phyloP scores from a whole-genome alignment of 2,113 vertebrate species.

The Onychostoma macrolepis region DNA sequence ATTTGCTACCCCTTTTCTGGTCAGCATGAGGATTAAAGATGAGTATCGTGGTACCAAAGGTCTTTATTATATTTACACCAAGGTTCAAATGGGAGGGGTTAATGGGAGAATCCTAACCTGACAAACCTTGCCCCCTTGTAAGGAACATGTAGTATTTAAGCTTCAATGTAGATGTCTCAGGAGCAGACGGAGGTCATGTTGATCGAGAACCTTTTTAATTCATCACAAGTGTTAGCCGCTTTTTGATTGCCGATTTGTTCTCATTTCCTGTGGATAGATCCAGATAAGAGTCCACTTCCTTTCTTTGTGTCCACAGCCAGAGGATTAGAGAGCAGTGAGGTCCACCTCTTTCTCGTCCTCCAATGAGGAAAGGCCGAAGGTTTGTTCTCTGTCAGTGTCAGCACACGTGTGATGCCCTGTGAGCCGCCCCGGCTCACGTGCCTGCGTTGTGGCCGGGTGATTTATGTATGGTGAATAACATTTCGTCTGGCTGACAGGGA shows the following conservation, averaged over 20 bases:
- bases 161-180: not conserved
- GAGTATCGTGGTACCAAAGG: not conserved
- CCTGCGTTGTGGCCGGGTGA: slow-evolving; percentile 46
- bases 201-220: not conserved
- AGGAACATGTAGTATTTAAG: not conserved
- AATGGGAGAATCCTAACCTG: not conserved
- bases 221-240: not conserved
- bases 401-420: not conserved
- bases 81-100: not conserved
- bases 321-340: not conserved
- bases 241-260: not conserved
- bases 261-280: not conserved
- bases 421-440: not conserved
- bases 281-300: not conserved
- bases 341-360: not conserved
- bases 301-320: not conserved
- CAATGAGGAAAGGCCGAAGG: not conserved
- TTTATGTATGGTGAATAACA: slow-evolving; percentile 48
- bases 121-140: not conserved
- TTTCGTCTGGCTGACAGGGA: slow-evolving; percentile 41
- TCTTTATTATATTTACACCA: not conserved
- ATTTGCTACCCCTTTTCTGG: not conserved
- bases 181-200: not conserved
- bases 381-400: not conserved
- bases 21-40: not conserved